Evolutionary conservation across 2,888 invertebrate genomes (phyloP), one percentile per base, ranked within the genome.

Genomic region (Mechanitis messenoides): DNA sequence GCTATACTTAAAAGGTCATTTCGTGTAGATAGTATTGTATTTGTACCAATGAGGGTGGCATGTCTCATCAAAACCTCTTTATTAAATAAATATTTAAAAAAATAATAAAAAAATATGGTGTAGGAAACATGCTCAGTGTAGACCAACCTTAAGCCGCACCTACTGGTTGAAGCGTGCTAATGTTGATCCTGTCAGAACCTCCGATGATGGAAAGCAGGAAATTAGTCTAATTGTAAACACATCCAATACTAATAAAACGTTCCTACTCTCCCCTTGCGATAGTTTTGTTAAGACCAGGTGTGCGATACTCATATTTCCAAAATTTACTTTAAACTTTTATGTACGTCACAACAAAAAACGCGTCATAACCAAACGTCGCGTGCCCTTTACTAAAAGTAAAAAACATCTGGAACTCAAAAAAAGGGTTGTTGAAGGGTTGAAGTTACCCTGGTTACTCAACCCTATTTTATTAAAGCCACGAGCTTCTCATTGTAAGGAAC

Each of bases 361-460:
- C 79, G 80, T 78, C 77, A 70, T 71, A 77, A 73, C 68, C 68
- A 62, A 68, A 61, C 74, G 79, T 75, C 84, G 79, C 86, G 87
- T 83, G 87, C 73, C 79, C 61, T 64, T 68, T 61, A 78, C 83
- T 79, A 76, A 69, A 71, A 80, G 38, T 84, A 86, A 87, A 87
- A 88, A 83, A 84, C 68, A 84, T 77, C 83, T 87, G 87, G 83
- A 77, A 33, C 68, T 72, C 53, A 66, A 76, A 76, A 64, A 79
- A 87, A 85, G 87, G 84, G 83, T 87, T 85, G 79, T 74, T 68
- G 79, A 86, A 87, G 87, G 85, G 87, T 87, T 87, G 76, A 73
- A 12, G 38, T 58, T 47, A 56, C 69, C 68, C 64, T 59, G 56
- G 46, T 58, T 53, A 63, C 65, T 64, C 69, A 72, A 73, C 81